Evolutionary conservation across 2,113 vertebrate genomes (phyloP), one percentile per base, ranked within the genome.

Genomic region (Alces alces): DNA sequence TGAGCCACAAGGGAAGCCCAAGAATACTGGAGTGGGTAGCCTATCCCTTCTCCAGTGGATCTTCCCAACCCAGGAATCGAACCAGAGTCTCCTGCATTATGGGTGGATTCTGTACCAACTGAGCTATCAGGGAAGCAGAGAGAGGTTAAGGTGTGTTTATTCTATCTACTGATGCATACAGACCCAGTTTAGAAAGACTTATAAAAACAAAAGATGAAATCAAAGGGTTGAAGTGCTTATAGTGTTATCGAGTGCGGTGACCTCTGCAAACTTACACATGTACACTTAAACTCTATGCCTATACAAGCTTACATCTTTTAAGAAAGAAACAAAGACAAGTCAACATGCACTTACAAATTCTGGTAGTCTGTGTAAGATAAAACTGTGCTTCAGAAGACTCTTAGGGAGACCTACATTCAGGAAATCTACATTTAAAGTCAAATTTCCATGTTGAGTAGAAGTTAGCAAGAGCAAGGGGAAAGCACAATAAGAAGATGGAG

Each of bases 81-180:
- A 23, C 2, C 0, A 0, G 36, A 39, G n/a, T 39, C n/a, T 70
- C 66, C 66, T 70, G 10, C 10, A 39, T 23, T 70, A n/a, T 3
- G 2, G n/a, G 66, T 23, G n/a, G 66, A 39, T 73, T 73, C 66
- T 73, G 36, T 73, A 73, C 19, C 66, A 39, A 39, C 5, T 23
- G n/a, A 73, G 66, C 66, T 73, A 39, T 73, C 66, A 73, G 10
- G 10, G 66, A 73, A 23, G 19, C n/a, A 86, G n/a, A 94, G 33
- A 43, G 12, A 89, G 21, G 0, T 70, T 78, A 19, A 7, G 14
- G 33, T 21, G 9, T 19, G 39, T 58, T 95, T 50, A 45, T 78
- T 83, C 17, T 43, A 11, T 33, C 82, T 60, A 23, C 1, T 21
- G 47, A 33, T 28, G 2, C 39, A 28, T 82, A n/a, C 16, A 55